A percentile compares a stretch with the other conserved stretches of the same genome.
Evolutionary conservation across 2,797 vertebrate species (phyloP).

Genomic region (Mallotus villosus): DNA sequence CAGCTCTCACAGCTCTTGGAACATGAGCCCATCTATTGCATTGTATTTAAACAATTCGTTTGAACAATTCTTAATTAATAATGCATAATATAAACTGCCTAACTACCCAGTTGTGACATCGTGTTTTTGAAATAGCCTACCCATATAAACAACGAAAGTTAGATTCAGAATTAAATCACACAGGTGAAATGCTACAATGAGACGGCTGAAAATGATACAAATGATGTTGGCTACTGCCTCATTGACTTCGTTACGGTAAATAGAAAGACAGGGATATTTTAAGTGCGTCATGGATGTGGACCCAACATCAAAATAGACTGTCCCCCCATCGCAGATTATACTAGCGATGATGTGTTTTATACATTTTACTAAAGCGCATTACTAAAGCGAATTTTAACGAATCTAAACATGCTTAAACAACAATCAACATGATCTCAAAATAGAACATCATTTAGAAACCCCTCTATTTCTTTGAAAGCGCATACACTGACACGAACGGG

Average conservation of each 20-base stretch:
- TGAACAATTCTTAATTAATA: no score
- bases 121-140: no score
- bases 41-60: no score
- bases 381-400: not conserved
- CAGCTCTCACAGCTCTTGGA: conserved; percentile 47
- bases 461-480: not conserved
- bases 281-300: not conserved
- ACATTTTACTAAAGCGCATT: not conserved
- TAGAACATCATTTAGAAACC: not conserved
- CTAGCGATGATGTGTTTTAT: not conserved
- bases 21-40: conserved; percentile 43
- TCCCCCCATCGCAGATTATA: not conserved
- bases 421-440: not conserved
- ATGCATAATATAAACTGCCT: no score
- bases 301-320: not conserved
- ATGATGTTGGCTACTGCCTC: not conserved
- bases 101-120: no score
- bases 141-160: no score
- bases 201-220: not conserved
- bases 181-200: no score
- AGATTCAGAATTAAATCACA: no score
- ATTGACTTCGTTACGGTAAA: not conserved
- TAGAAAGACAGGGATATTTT: not conserved
- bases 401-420: not conserved
- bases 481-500: not conserved